Evolutionary conservation across 2,797 vertebrate genomes (phyloP), one percentile per base, ranked within the genome.

Genomic region (Graptemys geographica): DNA sequence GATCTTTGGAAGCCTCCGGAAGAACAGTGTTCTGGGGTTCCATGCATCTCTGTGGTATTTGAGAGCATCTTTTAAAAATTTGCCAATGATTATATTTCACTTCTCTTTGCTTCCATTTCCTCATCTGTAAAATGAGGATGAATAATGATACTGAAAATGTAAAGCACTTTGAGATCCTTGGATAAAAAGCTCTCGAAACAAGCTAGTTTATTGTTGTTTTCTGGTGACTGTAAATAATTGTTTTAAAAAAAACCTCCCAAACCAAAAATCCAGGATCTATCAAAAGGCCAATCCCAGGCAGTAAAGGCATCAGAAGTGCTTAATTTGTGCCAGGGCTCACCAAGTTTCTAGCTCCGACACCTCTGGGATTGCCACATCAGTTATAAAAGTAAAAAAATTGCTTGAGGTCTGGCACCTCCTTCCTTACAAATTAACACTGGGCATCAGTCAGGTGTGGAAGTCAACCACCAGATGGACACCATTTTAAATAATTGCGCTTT

Each of bases 141-240:
- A 92, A 78, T 56, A 86, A 44, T 1, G 0, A 52, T 56, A 41
- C 72, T 88, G 51, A 93, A 93, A 84, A 79, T 3, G 13, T 41
- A 0, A 0, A 23, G 44, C 90, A 57, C 79, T 95, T 88, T 76
- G 69, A 86, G 59, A 72, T 33, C 44, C 65, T 69, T 80, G 65
- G 79, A 76, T 74, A n/a, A 31, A 62, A 94, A 85, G 16, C 53
- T 33, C 74, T 57, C 5, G 56, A 56, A 28, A 89, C 74, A 44
- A 93, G 5, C 44, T 79, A 79, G 31, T 49, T 94, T 88, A 28
- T 86, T 44, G 28, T 88, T 95, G 28, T 90, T 95, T 92, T 55
- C 37, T 1, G 55, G 33, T 76, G 31, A 1, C 90, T 89, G 79
- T 47, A 81, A 83, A 88, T 95, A 95, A 91, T 92, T 91, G 41